Evolutionary conservation across 2,888 invertebrate species (phyloP).

Genomic region (Luperina testacea): DNA sequence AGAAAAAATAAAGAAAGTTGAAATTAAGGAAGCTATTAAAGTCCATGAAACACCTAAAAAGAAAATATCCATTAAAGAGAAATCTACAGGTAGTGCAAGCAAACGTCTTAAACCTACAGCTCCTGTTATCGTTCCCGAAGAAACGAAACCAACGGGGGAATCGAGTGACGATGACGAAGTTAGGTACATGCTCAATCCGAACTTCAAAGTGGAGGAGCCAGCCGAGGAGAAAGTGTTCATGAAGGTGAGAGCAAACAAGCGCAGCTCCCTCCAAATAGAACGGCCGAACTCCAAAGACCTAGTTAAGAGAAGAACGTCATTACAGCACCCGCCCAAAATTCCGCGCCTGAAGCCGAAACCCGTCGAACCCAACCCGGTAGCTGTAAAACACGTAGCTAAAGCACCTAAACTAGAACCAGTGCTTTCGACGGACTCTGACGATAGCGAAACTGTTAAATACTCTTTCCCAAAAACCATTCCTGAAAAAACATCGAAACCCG

Average conservation of each 20-base stretch:
- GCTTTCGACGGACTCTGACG: slow-evolving; percentile 83
- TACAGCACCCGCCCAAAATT: slow-evolving; percentile 84
- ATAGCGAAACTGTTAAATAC: slow-evolving; percentile 85
- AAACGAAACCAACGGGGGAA: slow-evolving; percentile 68
- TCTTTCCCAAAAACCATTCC: slow-evolving; percentile 80
- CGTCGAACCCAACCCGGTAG: slow-evolving; percentile 69
- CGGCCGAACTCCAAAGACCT: slow-evolving; percentile 84
- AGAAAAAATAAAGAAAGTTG: slow-evolving; percentile 69
- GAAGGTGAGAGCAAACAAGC: slow-evolving; percentile 83
- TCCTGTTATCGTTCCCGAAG: slow-evolving; percentile 59
- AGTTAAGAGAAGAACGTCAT: slow-evolving; percentile 81
- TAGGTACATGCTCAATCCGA: slow-evolving; percentile 86
- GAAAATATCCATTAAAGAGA: slow-evolving; percentile 74
- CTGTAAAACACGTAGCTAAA: slow-evolving; percentile 70
- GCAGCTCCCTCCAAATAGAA: slow-evolving; percentile 84
- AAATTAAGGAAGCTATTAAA: slow-evolving; percentile 65
- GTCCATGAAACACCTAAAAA: slow-evolving; percentile 75
- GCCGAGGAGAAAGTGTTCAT: slow-evolving; percentile 79
- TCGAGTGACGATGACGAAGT: slow-evolving; percentile 85
- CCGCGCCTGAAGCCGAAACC: slow-evolving; percentile 81
- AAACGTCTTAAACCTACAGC: slow-evolving; percentile 75
- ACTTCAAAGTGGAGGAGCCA: slow-evolving; percentile 76
- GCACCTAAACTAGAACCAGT: slow-evolving; percentile 70
- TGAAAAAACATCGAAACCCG: slow-evolving; percentile 67
- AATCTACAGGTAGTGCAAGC: slow-evolving; percentile 69